Evolutionary conservation across 2,113 vertebrate species (phyloP), one percentile per base, ranked within the genome.

Genomic region (Acrocephalus arundinaceus): DNA sequence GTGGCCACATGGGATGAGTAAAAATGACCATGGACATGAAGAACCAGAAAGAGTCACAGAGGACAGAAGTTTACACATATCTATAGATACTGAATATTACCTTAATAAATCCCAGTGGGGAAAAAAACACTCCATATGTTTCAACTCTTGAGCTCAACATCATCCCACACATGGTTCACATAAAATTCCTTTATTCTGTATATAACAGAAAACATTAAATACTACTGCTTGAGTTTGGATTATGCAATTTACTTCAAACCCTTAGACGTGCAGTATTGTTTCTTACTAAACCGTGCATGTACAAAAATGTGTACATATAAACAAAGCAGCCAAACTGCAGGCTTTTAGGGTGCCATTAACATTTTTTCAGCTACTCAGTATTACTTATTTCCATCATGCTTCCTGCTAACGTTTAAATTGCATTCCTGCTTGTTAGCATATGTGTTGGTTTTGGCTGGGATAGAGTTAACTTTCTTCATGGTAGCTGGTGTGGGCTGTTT

Each of bases 121-220:
- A 73, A 94, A 51, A 51, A 5, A 3, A 20, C 19, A 10, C 5
- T 9, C 4, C 4, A 1, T 41, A 52, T 77, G 55, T 83, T 85
- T 66, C 48, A 71, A 24, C 51, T 78, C 61, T 15, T 62, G 73
- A 91, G 82, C 54, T 79, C 89, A 31, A 19, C 22, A 73, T 41
- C 54, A 58, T 70, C 54, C n/a, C 31, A 83, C 49, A 95, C 88
- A 94, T 80, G 87, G 87, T 84, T 96, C 21, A 91, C 37, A 37
- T 86, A 94, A 86, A 85, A 61, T 80, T 85, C 30, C 49, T 95
- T 72, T 52, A 87, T 77, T 92, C 4, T 31, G 30, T 61, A 39
- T 39, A 10, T 35, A 76, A 39, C 8, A 35, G 37, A 41, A 95
- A 85, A 66, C 24, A 65, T 62, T 59, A 59, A 79, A 63, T 88